These are phyloP conservation scores for Acanthopagrus latus DNA, from an alignment of 2,797 vertebrate species.

Conservation along the genomic window DNA sequence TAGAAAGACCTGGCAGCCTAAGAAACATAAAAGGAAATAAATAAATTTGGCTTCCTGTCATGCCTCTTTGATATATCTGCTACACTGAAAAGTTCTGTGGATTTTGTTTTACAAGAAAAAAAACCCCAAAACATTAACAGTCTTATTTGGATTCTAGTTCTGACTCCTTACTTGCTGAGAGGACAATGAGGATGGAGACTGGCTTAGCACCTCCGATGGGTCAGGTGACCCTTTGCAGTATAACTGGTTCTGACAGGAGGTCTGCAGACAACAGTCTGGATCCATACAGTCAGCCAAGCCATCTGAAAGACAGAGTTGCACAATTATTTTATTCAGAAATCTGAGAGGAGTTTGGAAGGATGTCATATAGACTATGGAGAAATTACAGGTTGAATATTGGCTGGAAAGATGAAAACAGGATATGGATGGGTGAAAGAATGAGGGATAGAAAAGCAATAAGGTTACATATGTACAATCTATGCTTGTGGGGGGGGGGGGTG, in stretches of 20 bases:
- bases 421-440: not conserved
- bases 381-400: not conserved
- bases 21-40: slow-evolving; percentile 10
- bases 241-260: slow-evolving; percentile 94
- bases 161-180: slow-evolving; percentile 86
- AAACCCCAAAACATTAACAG: not conserved
- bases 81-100: not conserved
- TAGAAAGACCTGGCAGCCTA: slow-evolving; percentile 94
- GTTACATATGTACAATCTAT: not conserved
- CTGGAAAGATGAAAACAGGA: not conserved
- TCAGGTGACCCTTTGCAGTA: slow-evolving; percentile 95
- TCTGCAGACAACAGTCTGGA: slow-evolving; percentile 97
- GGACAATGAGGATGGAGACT: slow-evolving; percentile 88
- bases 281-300: slow-evolving; percentile 97
- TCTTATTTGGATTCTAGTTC: not conserved
- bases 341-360: not conserved
- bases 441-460: slow-evolving; percentile 18
- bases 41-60: not conserved
- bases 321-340: not conserved
- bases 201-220: slow-evolving; percentile 93
- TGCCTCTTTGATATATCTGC: not conserved
- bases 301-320: slow-evolving; percentile 82
- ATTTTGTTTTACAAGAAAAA: not conserved
- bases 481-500: not conserved
- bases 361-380: slow-evolving; percentile 2